Percentiles rank a stretch among this genome's conserved stretches.
phyloP scores from a whole-genome alignment of 2,888 invertebrate species.

The Leptinotarsa peninsularis region DNA sequence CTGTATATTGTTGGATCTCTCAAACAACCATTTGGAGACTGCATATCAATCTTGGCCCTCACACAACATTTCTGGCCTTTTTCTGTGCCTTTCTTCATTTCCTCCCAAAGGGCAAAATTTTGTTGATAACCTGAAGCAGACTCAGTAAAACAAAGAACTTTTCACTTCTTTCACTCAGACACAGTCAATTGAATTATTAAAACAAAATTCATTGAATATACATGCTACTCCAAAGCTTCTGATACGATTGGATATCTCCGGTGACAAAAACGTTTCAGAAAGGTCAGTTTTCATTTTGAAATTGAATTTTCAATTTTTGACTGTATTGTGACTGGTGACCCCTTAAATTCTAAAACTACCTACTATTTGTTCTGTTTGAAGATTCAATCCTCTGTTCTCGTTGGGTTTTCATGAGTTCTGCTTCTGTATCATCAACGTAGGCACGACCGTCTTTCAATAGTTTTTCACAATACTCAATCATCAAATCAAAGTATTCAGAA shows the following conservation, averaged over 20 bases:
- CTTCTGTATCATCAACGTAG: constrained; percentile 96
- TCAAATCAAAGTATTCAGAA: constrained; percentile 95
- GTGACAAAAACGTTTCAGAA: too few species aligned
- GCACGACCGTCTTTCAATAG: constrained; percentile 90
- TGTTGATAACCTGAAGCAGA: constrained; percentile 74
- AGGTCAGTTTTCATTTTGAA: too few species aligned
- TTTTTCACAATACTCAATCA: constrained; percentile 89
- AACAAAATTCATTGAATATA: too few species aligned
- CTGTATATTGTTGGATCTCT: constrained; percentile 98
- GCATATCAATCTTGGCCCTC: constrained; percentile 97
- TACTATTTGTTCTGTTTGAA: constrained; percentile 85
- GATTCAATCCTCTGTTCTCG: constrained; percentile 91
- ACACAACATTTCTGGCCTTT: constrained; percentile 92
- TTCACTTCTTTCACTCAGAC: not conserved
- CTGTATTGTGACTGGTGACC: not conserved
- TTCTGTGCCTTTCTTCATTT: constrained; percentile 89
- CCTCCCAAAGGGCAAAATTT: constrained; percentile 91
- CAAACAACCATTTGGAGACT: constrained; percentile 94
- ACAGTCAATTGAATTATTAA: not conserved
- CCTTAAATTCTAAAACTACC: constrained; percentile 59
- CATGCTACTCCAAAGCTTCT: too few species aligned
- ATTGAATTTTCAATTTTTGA: too few species aligned
- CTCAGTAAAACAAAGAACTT: constrained; percentile 15
- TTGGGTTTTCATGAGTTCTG: constrained; percentile 94
- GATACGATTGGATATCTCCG: too few species aligned